Conservation (phyloP, 2,888 invertebrate genomes). For the Drosophila merina region DNA sequence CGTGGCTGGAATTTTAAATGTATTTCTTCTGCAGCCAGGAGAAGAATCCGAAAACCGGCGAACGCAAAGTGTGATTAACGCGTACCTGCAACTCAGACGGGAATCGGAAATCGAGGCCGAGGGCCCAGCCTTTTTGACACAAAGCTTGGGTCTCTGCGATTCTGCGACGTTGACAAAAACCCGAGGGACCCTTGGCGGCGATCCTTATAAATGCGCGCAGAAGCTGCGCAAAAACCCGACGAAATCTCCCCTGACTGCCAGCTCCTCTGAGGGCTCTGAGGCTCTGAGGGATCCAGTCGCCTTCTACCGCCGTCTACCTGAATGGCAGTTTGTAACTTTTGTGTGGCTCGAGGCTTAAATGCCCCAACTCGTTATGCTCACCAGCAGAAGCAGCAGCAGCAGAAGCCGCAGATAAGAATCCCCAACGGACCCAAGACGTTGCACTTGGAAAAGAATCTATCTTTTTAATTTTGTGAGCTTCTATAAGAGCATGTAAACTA, state of each 20-base stretch:
- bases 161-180: conserved; percentile 55
- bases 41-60: conserved; percentile 42
- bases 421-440: conserved; percentile 26
- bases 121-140: conserved; percentile 63
- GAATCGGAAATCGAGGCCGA: conserved; percentile 41
- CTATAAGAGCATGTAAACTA: too few relatives aligned
- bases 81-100: conserved; percentile 61
- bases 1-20: conserved; percentile 71
- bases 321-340: conserved; percentile 43
- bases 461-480: too few relatives aligned
- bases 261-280: background rate
- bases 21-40: conserved; percentile 46
- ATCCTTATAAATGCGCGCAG: conserved; percentile 65
- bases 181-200: conserved; percentile 31
- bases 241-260: conserved; percentile 10
- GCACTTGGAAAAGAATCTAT: conserved; percentile 13
- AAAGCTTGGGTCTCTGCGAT: conserved; percentile 17
- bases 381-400: conserved; percentile 34
- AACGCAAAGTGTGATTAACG: conserved; percentile 71
- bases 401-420: conserved; percentile 37
- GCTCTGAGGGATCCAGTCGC: background rate
- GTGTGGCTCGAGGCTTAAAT: conserved; percentile 66
- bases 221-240: conserved; percentile 72
- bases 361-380: conserved; percentile 66
- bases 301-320: conserved; percentile 20